Evolutionary conservation across 2,888 invertebrate genomes (phyloP).

Genomic region (Calephelis perditalis): DNA sequence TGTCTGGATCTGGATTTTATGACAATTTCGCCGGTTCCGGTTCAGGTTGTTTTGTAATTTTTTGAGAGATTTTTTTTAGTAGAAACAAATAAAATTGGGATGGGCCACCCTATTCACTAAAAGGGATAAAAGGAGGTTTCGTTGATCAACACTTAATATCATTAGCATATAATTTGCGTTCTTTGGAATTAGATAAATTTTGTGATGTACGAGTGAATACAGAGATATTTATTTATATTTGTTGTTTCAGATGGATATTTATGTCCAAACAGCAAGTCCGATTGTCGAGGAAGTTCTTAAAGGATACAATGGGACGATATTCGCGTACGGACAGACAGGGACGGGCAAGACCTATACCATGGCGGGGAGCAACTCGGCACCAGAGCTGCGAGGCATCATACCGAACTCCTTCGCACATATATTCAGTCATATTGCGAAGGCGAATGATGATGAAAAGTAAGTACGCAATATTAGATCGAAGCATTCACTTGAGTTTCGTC

Average conservation of each 20-base stretch:
- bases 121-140: no score
- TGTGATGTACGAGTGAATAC: no score
- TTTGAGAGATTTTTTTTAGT: no score
- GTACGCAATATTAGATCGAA: constrained; percentile 31
- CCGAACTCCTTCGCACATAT: constrained; percentile 99
- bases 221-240: not conserved
- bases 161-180: no score
- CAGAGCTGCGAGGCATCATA: constrained; percentile 96
- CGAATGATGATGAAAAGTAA: constrained; percentile 92
- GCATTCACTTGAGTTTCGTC: no score
- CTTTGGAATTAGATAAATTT: no score
- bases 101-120: no score
- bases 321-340: constrained; percentile 95
- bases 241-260: constrained; percentile 87
- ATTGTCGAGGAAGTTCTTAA: constrained; percentile 97
- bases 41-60: no score
- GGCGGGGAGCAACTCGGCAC: constrained; percentile 93
- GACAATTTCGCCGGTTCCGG: no score
- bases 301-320: constrained; percentile 97
- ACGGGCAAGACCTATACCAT: constrained; percentile 99
- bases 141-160: no score
- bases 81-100: no score
- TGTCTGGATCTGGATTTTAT: no score
- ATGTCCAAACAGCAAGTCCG: constrained; percentile 96
- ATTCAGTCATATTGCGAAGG: constrained; percentile 97